These are phyloP conservation scores for Thalassoma bifasciatum DNA, from an alignment of 2,113 vertebrate genomes.

Conservation along the genomic window DNA sequence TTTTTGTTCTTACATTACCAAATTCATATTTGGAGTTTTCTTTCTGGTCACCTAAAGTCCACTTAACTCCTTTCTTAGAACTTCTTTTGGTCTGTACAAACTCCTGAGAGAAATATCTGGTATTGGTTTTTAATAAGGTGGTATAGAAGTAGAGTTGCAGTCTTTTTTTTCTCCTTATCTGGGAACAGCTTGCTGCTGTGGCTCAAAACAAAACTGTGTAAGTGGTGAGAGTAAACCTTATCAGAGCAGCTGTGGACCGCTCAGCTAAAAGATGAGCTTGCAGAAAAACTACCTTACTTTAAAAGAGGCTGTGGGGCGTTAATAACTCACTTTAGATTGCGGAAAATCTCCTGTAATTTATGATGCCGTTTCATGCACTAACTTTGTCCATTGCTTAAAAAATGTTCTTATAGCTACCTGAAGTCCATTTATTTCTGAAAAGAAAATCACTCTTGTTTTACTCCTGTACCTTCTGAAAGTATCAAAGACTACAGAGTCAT, in stretches of 20 bases:
- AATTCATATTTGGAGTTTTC: neutral
- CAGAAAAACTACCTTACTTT: neutral
- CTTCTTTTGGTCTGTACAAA: no score
- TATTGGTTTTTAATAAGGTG: neutral
- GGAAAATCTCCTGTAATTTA: no score
- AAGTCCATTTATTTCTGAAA: neutral
- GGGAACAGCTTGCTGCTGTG: neutral
- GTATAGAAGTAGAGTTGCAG: no score
- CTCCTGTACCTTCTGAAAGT: conserved; percentile 96
- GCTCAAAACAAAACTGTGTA: neutral
- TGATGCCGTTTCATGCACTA: neutral
- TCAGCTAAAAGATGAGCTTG: neutral
- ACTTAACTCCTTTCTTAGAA: no score
- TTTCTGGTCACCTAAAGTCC: neutral
- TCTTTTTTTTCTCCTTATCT: neutral
- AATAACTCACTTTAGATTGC: neutral
- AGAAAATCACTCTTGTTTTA: neutral
- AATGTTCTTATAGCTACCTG: neutral
- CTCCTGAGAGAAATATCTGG: neutral
- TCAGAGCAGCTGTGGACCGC: neutral
- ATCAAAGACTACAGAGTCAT: conserved; percentile 99
- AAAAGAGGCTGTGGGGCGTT: neutral
- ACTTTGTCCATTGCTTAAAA: neutral
- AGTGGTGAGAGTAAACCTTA: neutral
- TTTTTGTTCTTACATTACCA: no score